A percentile compares a stretch with the other conserved stretches of the same genome.
Conservation (phyloP, 2,113 vertebrate genomes). For the Pristiophorus japonicus region DNA sequence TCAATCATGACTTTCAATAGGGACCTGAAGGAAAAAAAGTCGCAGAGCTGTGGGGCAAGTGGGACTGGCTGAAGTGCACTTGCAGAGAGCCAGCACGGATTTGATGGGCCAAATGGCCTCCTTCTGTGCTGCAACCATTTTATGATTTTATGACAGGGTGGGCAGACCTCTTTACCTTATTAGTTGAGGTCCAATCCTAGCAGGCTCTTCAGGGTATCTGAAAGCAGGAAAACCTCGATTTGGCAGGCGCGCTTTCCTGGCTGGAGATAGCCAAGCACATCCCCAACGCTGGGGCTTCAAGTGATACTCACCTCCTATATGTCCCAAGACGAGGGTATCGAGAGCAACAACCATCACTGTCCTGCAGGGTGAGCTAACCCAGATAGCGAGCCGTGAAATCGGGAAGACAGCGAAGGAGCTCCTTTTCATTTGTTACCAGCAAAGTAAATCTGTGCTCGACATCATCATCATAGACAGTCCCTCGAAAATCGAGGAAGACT, state of each 20-base stretch:
- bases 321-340: neutral
- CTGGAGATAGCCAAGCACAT: neutral
- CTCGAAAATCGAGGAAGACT: too few species aligned
- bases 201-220: neutral
- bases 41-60: too few species aligned
- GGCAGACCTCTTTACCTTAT: neutral
- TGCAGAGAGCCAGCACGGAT: too few species aligned
- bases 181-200: neutral
- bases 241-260: neutral
- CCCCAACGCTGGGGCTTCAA: neutral
- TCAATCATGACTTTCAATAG: too few species aligned
- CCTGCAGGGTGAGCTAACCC: neutral
- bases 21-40: too few species aligned
- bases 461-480: too few species aligned
- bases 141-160: too few species aligned
- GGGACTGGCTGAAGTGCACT: too few species aligned
- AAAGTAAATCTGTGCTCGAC: neutral
- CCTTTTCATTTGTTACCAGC: neutral
- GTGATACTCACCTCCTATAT: neutral
- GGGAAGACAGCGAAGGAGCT: neutral
- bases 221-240: neutral
- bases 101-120: too few species aligned
- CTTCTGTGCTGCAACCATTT: too few species aligned
- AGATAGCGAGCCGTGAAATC: neutral
- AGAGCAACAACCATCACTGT: neutral